phyloP scores from a whole-genome alignment of 1,140 invertebrate genomes.

The Atta texana region DNA sequence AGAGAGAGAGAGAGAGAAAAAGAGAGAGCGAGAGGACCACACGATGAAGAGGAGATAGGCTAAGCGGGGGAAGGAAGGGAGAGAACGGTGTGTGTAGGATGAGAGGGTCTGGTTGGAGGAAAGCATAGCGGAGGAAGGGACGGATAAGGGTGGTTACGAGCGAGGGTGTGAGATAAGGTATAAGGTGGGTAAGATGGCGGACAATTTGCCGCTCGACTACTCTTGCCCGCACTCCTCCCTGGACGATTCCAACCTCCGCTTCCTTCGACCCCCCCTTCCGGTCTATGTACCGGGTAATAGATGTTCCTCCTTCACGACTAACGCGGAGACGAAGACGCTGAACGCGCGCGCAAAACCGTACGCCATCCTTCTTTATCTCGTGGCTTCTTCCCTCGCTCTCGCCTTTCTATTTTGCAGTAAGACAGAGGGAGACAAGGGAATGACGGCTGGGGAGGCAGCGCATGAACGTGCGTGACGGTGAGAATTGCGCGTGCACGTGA shows the following conservation, averaged over 20 bases:
- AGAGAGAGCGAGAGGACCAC: not conserved
- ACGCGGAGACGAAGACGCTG: constrained; percentile 75
- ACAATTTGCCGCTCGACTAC: constrained; percentile 87
- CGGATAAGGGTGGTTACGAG: constrained; percentile 73
- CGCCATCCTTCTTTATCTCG: constrained; percentile 70
- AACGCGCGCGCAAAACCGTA: constrained; percentile 74
- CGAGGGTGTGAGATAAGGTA: constrained; percentile 82
- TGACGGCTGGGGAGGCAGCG: not conserved
- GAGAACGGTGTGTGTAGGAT: constrained; percentile 58
- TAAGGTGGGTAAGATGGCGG: constrained; percentile 87
- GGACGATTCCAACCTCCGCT: constrained; percentile 74
- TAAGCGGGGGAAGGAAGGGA: not conserved
- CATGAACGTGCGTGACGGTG: constrained; percentile 62
- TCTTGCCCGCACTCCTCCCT: constrained; percentile 84
- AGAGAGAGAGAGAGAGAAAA: constrained; percentile 45
- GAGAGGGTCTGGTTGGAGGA: constrained; percentile 72
- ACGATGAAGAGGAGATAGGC: constrained; percentile 53
- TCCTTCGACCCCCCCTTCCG: constrained; percentile 74
- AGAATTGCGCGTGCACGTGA: constrained; percentile 68
- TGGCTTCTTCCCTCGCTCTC: constrained; percentile 19
- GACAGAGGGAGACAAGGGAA: not conserved
- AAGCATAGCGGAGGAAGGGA: constrained; percentile 63
- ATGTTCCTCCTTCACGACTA: constrained; percentile 84
- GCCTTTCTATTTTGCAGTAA: constrained; percentile 26
- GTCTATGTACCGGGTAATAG: constrained; percentile 84